Evolutionary conservation across 1,140 invertebrate species (phyloP).

Genomic region (Carcinoscorpius rotundicauda): DNA sequence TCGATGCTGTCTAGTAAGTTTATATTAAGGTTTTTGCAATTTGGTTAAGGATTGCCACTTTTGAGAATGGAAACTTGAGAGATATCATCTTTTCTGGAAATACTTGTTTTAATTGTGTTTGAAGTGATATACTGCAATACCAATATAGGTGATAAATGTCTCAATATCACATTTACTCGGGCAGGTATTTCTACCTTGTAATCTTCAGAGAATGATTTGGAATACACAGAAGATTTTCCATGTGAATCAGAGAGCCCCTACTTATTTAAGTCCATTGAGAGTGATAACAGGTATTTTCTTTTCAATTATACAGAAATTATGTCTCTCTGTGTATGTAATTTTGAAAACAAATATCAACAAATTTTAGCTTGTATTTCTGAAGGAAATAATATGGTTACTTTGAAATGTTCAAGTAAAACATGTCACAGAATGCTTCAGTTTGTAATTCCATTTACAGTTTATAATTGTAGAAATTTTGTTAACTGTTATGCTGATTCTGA

Average conservation of each 20-base stretch:
- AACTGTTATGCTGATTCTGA: slow-evolving; percentile 20
- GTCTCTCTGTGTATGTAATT: not conserved
- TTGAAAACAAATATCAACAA: slow-evolving; percentile 70
- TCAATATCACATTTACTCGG: not conserved
- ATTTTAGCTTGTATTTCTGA: slow-evolving; percentile 29
- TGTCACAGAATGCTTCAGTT: too few species aligned
- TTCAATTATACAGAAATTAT: too few species aligned
- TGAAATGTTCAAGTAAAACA: too few species aligned
- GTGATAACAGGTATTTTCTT: slow-evolving; percentile 50
- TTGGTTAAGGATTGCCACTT: too few species aligned
- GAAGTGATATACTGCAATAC: not conserved
- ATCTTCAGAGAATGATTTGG: slow-evolving; percentile 95
- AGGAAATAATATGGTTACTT: too few species aligned
- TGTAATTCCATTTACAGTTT: too few species aligned
- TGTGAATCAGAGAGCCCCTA: slow-evolving; percentile 81
- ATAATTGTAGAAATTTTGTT: too few species aligned
- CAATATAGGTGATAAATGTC: too few species aligned
- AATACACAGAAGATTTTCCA: slow-evolving; percentile 99
- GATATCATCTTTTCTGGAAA: too few species aligned
- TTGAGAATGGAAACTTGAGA: too few species aligned
- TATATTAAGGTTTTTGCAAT: too few species aligned
- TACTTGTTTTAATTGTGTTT: not conserved
- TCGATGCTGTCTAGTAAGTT: too few species aligned
- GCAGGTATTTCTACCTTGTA: slow-evolving; percentile 78
- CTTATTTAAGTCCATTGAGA: slow-evolving; percentile 80